phyloP scores from a whole-genome alignment of 2,113 vertebrate species.

The Cnemophilus loriae region DNA sequence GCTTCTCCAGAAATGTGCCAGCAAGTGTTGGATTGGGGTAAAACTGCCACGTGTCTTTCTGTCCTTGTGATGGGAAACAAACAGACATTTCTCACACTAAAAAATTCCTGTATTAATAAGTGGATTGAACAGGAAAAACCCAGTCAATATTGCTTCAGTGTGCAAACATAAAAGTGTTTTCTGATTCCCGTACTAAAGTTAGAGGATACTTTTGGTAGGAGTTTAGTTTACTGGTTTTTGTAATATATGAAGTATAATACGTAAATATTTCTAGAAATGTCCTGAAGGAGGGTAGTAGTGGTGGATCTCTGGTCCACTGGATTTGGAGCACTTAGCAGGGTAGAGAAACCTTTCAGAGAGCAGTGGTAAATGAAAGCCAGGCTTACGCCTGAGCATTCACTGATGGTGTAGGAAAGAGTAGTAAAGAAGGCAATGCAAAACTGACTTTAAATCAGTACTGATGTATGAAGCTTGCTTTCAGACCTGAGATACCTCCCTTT shows the following conservation, averaged over 20 bases:
- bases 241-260: neutral
- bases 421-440: neutral
- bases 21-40: neutral
- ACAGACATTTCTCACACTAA: neutral
- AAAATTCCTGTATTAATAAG: neutral
- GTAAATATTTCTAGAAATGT: neutral
- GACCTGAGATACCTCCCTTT: neutral
- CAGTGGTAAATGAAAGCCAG: neutral
- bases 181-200: neutral
- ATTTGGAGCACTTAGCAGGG: neutral
- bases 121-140: neutral
- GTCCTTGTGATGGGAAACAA: neutral
- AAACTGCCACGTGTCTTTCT: neutral
- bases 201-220: neutral
- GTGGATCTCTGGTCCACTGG: neutral
- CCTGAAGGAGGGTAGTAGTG: neutral
- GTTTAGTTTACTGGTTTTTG: neutral
- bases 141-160: neutral
- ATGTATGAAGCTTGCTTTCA: neutral
- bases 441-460: neutral
- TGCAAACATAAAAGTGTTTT: neutral
- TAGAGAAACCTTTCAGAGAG: neutral
- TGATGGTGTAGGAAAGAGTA: neutral
- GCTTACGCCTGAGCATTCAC: neutral
- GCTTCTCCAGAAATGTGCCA: neutral